Percentiles rank a stretch among this genome's conserved stretches.
phyloP scores from a whole-genome alignment of 2,113 vertebrate species.

The Deroptyus accipitrinus region DNA sequence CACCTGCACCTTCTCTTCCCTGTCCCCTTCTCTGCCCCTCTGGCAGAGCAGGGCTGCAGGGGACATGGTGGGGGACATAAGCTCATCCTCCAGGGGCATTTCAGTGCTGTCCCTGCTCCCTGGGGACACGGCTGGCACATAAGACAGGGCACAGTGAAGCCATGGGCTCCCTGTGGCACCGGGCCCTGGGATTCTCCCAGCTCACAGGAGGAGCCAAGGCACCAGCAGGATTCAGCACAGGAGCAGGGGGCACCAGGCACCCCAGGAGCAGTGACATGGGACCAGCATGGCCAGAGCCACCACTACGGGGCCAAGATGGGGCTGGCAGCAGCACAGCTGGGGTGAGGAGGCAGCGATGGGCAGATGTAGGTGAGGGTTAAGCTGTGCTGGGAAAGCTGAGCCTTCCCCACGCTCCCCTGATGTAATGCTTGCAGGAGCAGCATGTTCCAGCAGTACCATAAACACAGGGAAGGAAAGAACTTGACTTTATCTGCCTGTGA shows the following conservation, averaged over 20 bases:
- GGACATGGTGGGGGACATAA: rapidly evolving
- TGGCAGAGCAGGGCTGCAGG: rapidly evolving
- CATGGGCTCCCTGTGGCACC: rapidly evolving
- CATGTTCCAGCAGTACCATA: conserved; percentile 21
- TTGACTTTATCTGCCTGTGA: conserved; percentile 14
- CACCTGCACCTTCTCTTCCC: background rate
- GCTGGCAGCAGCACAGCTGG: rapidly evolving
- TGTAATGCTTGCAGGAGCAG: background rate
- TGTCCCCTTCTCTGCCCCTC: background rate
- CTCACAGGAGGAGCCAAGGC: rapidly evolving
- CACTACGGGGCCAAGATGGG: rapidly evolving
- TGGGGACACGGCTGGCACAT: rapidly evolving
- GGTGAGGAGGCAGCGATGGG: background rate
- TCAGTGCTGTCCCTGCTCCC: background rate
- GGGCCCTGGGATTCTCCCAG: background rate
- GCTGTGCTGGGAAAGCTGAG: background rate
- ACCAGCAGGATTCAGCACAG: rapidly evolving
- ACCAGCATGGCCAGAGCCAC: background rate
- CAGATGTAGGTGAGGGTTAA: conserved; percentile 36
- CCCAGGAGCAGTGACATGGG: rapidly evolving
- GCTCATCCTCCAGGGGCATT: background rate
- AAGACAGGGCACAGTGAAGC: background rate
- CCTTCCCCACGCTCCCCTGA: background rate
- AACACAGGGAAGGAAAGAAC: conserved; percentile 21
- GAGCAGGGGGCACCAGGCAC: rapidly evolving